These are phyloP conservation scores for Omphaloscelis lunosa DNA, from an alignment of 2,888 invertebrate genomes.

Conservation along the genomic window DNA sequence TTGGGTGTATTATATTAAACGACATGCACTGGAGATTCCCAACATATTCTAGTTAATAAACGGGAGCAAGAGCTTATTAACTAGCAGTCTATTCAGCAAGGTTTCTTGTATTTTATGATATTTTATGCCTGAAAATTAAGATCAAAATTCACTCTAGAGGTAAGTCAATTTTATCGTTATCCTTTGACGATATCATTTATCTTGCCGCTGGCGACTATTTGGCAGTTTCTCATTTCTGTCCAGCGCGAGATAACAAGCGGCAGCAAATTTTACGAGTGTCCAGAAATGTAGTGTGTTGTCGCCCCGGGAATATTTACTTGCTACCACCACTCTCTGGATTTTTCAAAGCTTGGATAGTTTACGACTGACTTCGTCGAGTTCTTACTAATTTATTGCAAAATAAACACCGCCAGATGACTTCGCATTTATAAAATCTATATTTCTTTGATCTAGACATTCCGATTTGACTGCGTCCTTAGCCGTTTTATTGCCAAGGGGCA, in stretches of 20 bases:
- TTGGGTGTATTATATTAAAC: slow-evolving; percentile 41
- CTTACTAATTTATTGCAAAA: slow-evolving; percentile 31
- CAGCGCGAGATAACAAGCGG: slow-evolving; percentile 78
- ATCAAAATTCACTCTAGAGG: slow-evolving; percentile 18
- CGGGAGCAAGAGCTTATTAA: slow-evolving; percentile 15
- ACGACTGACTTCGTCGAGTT: slow-evolving; percentile 49
- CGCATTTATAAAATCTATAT: slow-evolving; percentile 38
- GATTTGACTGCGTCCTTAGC: slow-evolving; percentile 23
- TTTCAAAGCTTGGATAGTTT: slow-evolving; percentile 67
- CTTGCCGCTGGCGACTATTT: slow-evolving; percentile 56
- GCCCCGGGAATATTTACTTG: slow-evolving; percentile 69
- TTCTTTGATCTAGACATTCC: slow-evolving; percentile 22
- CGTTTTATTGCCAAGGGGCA: slow-evolving; percentile 39
- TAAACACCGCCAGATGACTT: slow-evolving; percentile 6
- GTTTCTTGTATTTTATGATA: slow-evolving; percentile 29
- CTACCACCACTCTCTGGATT: slow-evolving; percentile 64
- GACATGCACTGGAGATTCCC: slow-evolving; percentile 26
- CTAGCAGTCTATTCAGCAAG: slow-evolving; percentile 1
- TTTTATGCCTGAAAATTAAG: slow-evolving; percentile 9
- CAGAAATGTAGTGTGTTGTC: slow-evolving; percentile 73
- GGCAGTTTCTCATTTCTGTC: slow-evolving; percentile 70
- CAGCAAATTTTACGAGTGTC: slow-evolving; percentile 79
- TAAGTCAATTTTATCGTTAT: slow-evolving; percentile 37
- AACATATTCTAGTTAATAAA: slow-evolving; percentile 29
- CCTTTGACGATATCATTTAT: slow-evolving; percentile 40